Conservation (phyloP, 2,113 vertebrate genomes). For the Pygoscelis antarcticus region DNA sequence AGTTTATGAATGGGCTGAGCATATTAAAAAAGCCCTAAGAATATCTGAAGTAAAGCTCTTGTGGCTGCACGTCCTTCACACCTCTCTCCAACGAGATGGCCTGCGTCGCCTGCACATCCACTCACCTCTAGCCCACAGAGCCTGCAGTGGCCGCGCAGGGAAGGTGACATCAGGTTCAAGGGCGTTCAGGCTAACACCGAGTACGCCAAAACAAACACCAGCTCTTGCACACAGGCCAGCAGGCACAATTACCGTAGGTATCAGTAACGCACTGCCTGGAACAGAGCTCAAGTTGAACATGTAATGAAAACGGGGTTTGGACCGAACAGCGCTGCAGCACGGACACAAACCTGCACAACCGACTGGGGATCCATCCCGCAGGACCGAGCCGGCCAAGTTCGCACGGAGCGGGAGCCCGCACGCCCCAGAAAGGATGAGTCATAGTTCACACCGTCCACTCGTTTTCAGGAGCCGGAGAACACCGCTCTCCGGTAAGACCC, state of each 20-base stretch:
- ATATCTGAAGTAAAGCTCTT: not conserved
- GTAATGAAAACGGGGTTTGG: rapidly evolving
- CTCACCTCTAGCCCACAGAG: not conserved
- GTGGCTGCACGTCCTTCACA: not conserved
- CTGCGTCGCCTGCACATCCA: rapidly evolving
- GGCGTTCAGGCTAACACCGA: not conserved
- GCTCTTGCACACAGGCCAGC: not conserved
- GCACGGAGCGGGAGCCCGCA: not conserved
- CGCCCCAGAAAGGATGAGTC: not conserved
- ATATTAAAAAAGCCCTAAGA: not conserved
- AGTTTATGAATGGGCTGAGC: not conserved
- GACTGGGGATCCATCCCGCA: rapidly evolving
- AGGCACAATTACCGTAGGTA: rapidly evolving
- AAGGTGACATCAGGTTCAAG: not conserved
- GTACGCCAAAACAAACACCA: not conserved
- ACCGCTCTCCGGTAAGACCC: too few species aligned
- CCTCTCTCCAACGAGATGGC: rapidly evolving
- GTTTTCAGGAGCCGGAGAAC: too few species aligned
- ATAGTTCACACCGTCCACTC: too few species aligned
- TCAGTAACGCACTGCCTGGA: rapidly evolving
- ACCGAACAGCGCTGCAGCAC: rapidly evolving
- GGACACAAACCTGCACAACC: not conserved
- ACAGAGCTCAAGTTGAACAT: rapidly evolving
- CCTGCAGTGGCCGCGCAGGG: not conserved
- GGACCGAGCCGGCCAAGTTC: not conserved